phyloP scores from a whole-genome alignment of 2,888 invertebrate species.

The Lottia scabra region DNA sequence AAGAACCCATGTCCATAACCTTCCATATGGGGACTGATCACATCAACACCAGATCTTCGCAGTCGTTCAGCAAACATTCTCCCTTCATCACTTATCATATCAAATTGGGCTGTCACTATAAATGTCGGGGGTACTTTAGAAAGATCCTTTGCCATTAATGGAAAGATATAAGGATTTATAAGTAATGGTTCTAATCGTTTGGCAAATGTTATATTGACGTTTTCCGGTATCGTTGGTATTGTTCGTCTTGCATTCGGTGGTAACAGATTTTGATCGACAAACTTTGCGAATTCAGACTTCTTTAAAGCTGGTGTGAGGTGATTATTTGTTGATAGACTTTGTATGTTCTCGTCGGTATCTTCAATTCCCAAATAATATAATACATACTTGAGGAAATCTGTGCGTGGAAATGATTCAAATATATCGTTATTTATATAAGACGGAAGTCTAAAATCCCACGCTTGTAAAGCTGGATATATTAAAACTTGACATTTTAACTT shows the following conservation, averaged over 20 bases:
- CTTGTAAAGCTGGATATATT: conserved; percentile 63
- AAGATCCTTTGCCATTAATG: conserved; percentile 56
- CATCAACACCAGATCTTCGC: conserved; percentile 44
- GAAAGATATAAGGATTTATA: conserved; percentile 49
- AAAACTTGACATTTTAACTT: conserved; percentile 33
- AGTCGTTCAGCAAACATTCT: conserved; percentile 60
- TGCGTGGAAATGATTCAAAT: conserved; percentile 15
- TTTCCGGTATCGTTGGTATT: background rate
- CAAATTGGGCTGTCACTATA: conserved; percentile 62
- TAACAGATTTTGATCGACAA: conserved; percentile 20
- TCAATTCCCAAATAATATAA: conserved; percentile 21
- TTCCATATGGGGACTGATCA: conserved; percentile 7
- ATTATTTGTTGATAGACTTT: conserved; percentile 25
- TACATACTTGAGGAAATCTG: conserved; percentile 22
- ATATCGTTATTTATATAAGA: conserved; percentile 28
- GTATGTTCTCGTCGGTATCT: background rate
- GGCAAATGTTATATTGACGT: conserved; percentile 12
- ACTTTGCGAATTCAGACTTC: conserved; percentile 25
- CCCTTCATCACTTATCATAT: conserved; percentile 65
- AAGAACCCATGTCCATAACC: too few relatives aligned
- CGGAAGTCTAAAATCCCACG: conserved; percentile 57
- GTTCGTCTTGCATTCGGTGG: conserved; percentile 13
- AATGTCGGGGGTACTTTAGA: conserved; percentile 56
- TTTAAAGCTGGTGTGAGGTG: conserved; percentile 33
- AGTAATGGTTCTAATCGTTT: conserved; percentile 24